Percentiles rank a stretch among this genome's conserved stretches.
Evolutionary conservation across 2,888 invertebrate genomes (phyloP).

Genomic region (Tiliacea aurago): DNA sequence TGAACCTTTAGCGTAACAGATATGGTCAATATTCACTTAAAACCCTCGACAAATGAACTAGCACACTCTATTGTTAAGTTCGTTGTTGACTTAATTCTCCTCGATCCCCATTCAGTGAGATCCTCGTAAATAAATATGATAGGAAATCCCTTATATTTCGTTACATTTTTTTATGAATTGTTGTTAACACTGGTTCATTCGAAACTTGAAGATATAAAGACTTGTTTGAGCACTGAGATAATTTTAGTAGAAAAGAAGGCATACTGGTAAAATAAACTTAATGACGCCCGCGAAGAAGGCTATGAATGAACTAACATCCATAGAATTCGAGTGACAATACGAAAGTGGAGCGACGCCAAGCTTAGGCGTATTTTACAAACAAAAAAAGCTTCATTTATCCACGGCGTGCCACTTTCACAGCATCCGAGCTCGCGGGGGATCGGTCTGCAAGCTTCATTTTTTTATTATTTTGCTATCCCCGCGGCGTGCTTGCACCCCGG

Average conservation of each 20-base stretch:
- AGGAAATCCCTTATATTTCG: constrained; percentile 61
- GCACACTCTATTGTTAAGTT: constrained; percentile 82
- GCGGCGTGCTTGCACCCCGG: constrained; percentile 71
- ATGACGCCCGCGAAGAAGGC: constrained; percentile 76
- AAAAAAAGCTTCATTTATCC: constrained; percentile 90
- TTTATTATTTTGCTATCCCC: constrained; percentile 87
- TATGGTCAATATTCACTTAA: constrained; percentile 72
- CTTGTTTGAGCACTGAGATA: constrained; percentile 56
- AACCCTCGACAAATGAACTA: constrained; percentile 72
- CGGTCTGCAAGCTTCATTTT: constrained; percentile 84
- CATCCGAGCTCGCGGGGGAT: constrained; percentile 88
- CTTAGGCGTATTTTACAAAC: constrained; percentile 88
- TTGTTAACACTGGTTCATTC: constrained; percentile 7
- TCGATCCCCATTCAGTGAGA: constrained; percentile 81
- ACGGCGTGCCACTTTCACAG: constrained; percentile 90
- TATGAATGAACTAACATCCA: constrained; percentile 87
- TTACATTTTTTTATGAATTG: constrained; percentile 39
- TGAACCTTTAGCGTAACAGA: constrained; percentile 72
- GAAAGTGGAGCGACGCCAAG: constrained; percentile 86
- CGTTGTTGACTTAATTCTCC: constrained; percentile 87
- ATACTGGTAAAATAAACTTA: constrained; percentile 78
- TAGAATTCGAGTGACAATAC: constrained; percentile 87
- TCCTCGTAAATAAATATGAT: constrained; percentile 84
- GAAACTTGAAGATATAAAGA: constrained; percentile 1
- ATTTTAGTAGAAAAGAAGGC: constrained; percentile 68